Conservation (phyloP, 2,888 invertebrate species). For the Synergus gifuensis region DNA sequence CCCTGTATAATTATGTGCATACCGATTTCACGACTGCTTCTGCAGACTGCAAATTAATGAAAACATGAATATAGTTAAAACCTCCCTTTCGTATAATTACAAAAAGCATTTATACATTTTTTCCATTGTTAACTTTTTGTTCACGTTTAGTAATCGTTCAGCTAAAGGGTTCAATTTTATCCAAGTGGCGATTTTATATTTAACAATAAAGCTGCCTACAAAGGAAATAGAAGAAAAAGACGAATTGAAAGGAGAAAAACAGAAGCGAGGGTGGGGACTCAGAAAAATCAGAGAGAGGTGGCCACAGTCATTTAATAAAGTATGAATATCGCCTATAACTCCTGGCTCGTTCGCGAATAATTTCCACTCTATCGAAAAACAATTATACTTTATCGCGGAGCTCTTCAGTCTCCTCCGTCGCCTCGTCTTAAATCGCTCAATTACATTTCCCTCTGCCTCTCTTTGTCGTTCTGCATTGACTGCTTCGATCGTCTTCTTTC, state of each 20-base stretch:
- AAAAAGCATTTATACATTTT: not conserved
- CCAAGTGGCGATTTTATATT: slow-evolving; percentile 38
- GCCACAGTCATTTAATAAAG: slow-evolving; percentile 74
- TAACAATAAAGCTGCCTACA: slow-evolving; percentile 38
- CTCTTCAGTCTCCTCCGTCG: slow-evolving; percentile 46
- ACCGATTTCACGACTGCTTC: too few relatives aligned
- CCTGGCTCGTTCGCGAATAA: slow-evolving; percentile 74
- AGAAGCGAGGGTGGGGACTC: slow-evolving; percentile 54
- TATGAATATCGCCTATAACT: slow-evolving; percentile 77
- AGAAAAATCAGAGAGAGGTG: slow-evolving; percentile 50
- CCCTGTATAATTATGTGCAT: too few relatives aligned
- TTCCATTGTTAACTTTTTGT: slow-evolving; percentile 16
- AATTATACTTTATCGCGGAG: slow-evolving; percentile 76
- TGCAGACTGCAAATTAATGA: too few relatives aligned
- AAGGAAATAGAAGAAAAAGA: slow-evolving; percentile 44
- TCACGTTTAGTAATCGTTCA: slow-evolving; percentile 5
- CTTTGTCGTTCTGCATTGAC: slow-evolving; percentile 55
- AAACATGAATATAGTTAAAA: too few relatives aligned
- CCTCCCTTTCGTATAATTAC: too few relatives aligned
- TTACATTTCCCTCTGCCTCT: slow-evolving; percentile 70
- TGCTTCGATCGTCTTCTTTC: slow-evolving; percentile 46
- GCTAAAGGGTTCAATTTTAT: slow-evolving; percentile 37
- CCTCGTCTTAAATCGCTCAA: slow-evolving; percentile 74
- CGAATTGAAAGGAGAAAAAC: slow-evolving; percentile 53
- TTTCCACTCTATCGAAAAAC: slow-evolving; percentile 78